phyloP scores from a whole-genome alignment of 2,797 vertebrate species.

The Rhynchotus rufescens region DNA sequence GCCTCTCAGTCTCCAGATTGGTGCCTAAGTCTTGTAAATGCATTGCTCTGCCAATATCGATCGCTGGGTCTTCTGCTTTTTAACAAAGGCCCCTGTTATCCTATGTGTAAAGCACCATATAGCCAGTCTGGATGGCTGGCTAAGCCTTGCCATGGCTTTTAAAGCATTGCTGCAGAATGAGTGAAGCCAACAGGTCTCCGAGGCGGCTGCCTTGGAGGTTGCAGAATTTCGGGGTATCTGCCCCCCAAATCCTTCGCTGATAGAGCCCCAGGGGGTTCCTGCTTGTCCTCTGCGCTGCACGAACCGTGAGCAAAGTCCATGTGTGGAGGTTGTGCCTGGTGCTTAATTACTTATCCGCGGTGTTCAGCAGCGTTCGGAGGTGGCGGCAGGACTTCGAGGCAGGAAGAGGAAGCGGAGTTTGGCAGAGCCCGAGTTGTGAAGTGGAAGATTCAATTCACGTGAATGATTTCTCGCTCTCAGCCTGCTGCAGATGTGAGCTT shows the following conservation, averaged over 20 bases:
- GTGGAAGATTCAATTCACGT: not conserved
- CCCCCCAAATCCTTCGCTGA: not conserved
- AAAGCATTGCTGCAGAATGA: not conserved
- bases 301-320: accelerated
- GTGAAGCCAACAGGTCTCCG: accelerated
- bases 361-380: not conserved
- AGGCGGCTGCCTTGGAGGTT: not conserved
- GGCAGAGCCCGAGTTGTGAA: not conserved
- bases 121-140: not conserved
- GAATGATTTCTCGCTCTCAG: slow-evolving; percentile 32
- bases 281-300: accelerated
- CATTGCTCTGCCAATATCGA: too few species aligned
- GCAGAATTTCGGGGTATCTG: not conserved
- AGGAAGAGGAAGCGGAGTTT: not conserved
- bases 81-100: accelerated
- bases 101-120: accelerated
- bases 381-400: not conserved
- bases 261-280: not conserved
- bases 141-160: not conserved
- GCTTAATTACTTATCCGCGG: not conserved
- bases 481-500: slow-evolving; percentile 54
- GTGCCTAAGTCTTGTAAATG: not conserved
- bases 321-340: too few species aligned
- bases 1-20: accelerated
- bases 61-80: not conserved